A percentile compares a stretch with the other conserved stretches of the same genome.
phyloP scores from a whole-genome alignment of 2,113 vertebrate species.

The Chaetops frenatus region DNA sequence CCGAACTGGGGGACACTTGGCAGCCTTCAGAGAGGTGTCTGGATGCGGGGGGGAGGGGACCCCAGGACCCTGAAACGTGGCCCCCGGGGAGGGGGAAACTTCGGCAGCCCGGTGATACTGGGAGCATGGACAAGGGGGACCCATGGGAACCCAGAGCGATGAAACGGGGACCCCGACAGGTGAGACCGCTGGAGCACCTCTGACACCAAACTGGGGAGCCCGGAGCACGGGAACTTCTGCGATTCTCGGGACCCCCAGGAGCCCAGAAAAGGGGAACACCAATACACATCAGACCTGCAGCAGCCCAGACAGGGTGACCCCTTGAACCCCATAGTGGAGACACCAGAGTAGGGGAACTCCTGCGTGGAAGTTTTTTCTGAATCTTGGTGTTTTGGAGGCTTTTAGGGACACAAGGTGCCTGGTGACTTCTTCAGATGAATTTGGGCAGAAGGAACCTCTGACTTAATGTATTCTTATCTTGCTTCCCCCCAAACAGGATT shows the following conservation, averaged over 20 bases:
- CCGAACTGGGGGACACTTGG: background rate
- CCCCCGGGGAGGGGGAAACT: background rate
- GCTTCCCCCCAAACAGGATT: too few relatives aligned
- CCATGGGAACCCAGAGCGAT: background rate
- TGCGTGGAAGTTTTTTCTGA: background rate
- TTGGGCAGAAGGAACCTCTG: background rate
- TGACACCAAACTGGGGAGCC: background rate
- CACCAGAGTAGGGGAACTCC: background rate
- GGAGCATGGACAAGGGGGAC: background rate
- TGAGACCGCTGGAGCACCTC: rapidly evolving
- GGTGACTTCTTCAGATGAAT: background rate
- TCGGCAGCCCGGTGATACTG: background rate
- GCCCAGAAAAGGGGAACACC: background rate
- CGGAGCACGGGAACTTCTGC: background rate
- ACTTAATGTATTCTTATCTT: too few relatives aligned
- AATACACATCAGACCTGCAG: background rate
- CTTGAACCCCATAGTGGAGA: background rate
- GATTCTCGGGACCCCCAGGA: background rate
- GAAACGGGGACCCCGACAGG: background rate
- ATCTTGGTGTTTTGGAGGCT: background rate
- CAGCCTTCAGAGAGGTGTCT: background rate
- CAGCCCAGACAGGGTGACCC: too few relatives aligned
- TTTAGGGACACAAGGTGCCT: background rate
- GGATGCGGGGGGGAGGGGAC: too few relatives aligned
- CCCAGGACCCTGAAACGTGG: background rate